These are phyloP conservation scores for Blennius ocellaris DNA, from an alignment of 2,113 vertebrate genomes.

Conservation along the genomic window DNA sequence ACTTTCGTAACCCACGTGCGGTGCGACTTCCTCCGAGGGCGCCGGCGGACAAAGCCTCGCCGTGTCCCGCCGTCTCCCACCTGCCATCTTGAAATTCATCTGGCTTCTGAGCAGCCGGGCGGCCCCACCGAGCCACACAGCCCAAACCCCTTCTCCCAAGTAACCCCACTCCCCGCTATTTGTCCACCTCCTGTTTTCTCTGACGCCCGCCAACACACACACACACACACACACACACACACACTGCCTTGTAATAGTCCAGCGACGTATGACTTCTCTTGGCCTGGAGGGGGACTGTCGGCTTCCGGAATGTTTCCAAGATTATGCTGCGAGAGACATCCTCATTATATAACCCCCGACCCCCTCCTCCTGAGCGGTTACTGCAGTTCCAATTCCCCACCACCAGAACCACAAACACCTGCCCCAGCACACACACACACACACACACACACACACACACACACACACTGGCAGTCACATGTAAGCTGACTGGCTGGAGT, in stretches of 20 bases:
- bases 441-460: no score
- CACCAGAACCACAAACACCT: conserved; percentile 27
- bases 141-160: conserved; percentile 18
- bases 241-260: not conserved
- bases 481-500: not conserved
- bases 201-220: not conserved
- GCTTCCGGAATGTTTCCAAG: conserved; percentile 10
- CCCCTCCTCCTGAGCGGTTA: not conserved
- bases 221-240: no score
- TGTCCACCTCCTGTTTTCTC: conserved; percentile 6
- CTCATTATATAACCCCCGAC: conserved; percentile 53
- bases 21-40: conserved; percentile 22
- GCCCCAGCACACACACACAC: conserved; percentile 12
- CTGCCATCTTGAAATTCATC: conserved; percentile 59
- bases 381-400: conserved; percentile 32
- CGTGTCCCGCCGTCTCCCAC: conserved; percentile 33
- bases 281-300: not conserved
- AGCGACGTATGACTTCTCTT: not conserved
- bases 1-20: conserved; percentile 16
- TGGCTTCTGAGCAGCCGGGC: conserved; percentile 23
- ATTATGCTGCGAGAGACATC: conserved; percentile 3
- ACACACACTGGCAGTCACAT: not conserved
- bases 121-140: not conserved
- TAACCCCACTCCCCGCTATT: not conserved
- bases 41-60: conserved; percentile 36